Evolutionary conservation across 2,888 invertebrate species (phyloP), one percentile per base, ranked within the genome.

Genomic region (Aleiodes alternator): DNA sequence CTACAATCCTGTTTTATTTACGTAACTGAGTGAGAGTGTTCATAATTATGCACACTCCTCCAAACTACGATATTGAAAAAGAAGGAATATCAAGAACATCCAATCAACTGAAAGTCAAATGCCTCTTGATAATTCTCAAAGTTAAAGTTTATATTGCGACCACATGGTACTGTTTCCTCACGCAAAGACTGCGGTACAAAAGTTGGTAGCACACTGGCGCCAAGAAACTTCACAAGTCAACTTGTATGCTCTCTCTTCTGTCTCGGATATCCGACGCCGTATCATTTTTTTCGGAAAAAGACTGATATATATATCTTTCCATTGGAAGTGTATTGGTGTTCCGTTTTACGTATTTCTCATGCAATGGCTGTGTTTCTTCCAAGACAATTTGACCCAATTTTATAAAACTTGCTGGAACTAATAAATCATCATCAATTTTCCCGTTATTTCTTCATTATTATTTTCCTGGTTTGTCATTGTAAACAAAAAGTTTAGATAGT

Each of bases 241-340:
- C 73, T 48, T 64, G 64, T 55, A 72, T 73, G 73, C 77, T 77
- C 80, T 79, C 79, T 74, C 78, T 76, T 79, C 55, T 78, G 80
- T 82, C 82, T 84, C 80, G 82, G 77, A 83, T 81, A 81, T 83
- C 82, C 81, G 84, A 80, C 81, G 82, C 68, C 79, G 78, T 78
- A 82, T 82, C 80, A 76, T 82, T 82, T 81, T 82, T 82, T 80
- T 80, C 57, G 71, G 16, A 16, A 70, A 72, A 79, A 73, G 23
- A 76, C 64, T 76, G 77, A 74, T 72, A 57, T 43, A 43, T 43
- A 43, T 11, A 73, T 57, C 66, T 69, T 64, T 14, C 12, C 16
- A 43, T 59, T 4, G 14, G 43, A 43, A 9, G n/a, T 71, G 69
- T 61, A 64, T 64, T 64, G 23, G 48, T 64, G 64, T 64, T 64